Conservation (phyloP, 2,113 vertebrate genomes). For the Cyanoderma ruficeps region DNA sequence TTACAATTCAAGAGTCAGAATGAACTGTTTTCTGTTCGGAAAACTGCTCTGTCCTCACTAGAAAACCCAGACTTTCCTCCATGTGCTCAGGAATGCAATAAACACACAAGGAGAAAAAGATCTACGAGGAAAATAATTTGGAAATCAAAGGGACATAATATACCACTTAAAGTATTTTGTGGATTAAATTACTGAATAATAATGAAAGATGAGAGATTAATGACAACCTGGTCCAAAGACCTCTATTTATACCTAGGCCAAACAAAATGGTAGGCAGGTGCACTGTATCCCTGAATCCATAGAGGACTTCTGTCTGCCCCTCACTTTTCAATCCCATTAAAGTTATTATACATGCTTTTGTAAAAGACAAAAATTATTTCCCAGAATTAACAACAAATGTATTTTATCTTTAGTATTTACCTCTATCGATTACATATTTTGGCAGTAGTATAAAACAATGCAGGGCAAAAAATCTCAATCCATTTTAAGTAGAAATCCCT, state of each 20-base stretch:
- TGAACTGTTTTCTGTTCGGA: neutral
- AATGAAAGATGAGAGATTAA: conserved; percentile 57
- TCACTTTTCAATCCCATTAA: neutral
- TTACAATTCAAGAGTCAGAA: neutral
- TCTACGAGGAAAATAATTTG: neutral
- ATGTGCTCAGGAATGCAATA: neutral
- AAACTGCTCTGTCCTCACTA: neutral
- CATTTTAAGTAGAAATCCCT: neutral
- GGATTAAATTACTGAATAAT: conserved; percentile 41
- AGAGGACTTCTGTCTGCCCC: neutral
- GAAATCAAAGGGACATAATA: conserved; percentile 55
- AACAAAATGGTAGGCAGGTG: conserved; percentile 41
- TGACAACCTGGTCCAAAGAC: conserved; percentile 13
- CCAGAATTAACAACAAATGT: conserved; percentile 15
- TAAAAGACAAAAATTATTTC: conserved; percentile 14
- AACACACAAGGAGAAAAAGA: neutral
- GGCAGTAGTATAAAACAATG: conserved; percentile 45
- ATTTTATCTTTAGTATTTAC: conserved; percentile 35
- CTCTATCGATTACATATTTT: conserved; percentile 25
- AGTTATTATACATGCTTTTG: conserved; percentile 2
- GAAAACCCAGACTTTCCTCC: neutral
- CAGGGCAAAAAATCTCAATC: neutral
- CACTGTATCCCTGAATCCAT: neutral
- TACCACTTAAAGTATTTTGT: conserved; percentile 28
- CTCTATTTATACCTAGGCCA: conserved; percentile 40